These are phyloP conservation scores for Martes martes DNA, from an alignment of 2,113 vertebrate species.

Conservation along the genomic window DNA sequence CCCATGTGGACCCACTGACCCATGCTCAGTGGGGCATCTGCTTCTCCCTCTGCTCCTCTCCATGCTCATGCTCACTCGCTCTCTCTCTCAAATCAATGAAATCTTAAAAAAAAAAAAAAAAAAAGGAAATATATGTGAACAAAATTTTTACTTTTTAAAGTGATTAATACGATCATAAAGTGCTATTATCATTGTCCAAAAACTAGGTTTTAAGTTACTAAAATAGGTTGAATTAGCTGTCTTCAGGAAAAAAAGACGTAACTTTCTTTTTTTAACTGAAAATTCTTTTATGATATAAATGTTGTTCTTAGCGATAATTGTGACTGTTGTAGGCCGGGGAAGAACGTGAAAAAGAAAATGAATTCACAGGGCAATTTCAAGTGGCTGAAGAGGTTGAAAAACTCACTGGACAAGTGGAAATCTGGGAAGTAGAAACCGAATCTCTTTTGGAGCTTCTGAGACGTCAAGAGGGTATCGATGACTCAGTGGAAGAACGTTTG, in stretches of 20 bases:
- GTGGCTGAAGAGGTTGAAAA: slow-evolving; percentile 71
- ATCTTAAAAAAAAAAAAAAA: background rate
- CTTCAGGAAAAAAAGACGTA: background rate
- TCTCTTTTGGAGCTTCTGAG: slow-evolving; percentile 5
- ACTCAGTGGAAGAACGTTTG: slow-evolving; percentile 51
- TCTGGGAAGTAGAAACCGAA: slow-evolving; percentile 73
- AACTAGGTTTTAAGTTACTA: background rate
- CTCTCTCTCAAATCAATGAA: background rate
- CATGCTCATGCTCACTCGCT: background rate
- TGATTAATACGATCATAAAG: background rate
- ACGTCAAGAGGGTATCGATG: background rate
- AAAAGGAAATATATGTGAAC: background rate
- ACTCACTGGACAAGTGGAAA: slow-evolving; percentile 59
- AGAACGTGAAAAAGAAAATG: slow-evolving; percentile 43
- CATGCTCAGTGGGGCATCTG: background rate
- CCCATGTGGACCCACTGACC: background rate
- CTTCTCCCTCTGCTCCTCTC: background rate
- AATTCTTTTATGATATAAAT: background rate
- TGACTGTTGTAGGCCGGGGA: slow-evolving; percentile 69
- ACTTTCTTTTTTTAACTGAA: background rate
- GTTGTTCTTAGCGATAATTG: background rate
- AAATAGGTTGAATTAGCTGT: background rate
- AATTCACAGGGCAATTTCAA: background rate
- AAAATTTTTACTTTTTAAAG: background rate
- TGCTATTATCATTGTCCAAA: background rate